Base-by-base conservation (phyloP, 2,113 vertebrate genomes). In the Pseudorectes ferrugineus region DNA sequence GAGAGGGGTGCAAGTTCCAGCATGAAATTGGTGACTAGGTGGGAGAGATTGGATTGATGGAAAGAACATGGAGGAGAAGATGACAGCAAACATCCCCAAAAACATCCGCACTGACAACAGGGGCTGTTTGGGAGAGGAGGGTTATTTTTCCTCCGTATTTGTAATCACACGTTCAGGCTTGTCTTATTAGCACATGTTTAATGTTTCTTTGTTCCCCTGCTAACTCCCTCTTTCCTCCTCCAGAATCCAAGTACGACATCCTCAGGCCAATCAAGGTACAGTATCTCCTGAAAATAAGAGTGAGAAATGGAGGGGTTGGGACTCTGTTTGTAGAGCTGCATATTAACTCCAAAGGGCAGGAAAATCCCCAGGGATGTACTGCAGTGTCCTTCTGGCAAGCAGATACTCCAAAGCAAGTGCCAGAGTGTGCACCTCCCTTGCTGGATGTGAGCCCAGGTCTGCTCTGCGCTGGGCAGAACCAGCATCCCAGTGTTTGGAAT, bases 251-350 rank as follows among this genome's bases (percentile, higher is more conserved):
- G 77, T 2, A 54, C 74, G 92, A 95, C 96, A 91, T 97, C 96
- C 73, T 86, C 98, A 80, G 95, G 91, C 86, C 98, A 98, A 45
- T 85, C 97, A 77, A 98, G 98, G 99, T 99, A 95, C 6, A 4
- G 85, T 96, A 75, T 67, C 38, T 12, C n/a, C 86, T 80, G 38
- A 25, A n/a, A 66, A 42, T 17, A 12, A 45, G 46, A 75, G 36
- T 59, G 28, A 85, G 79, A 48, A 33, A 17, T 8, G 6, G 38
- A 29, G 68, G 42, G 54, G 21, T 14, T 40, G 23, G 74, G 61
- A 19, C 5, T n/a, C 33, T 8, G 1, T 74, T 42, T 42, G 38
- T 46, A 46, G 72, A 89, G 28, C 26, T 36, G 46, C 26, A 2
- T 31, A 4, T 45, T 28, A 38, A 67, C 48, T n/a, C 31, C 29